Base-by-base conservation (phyloP, 2,797 vertebrate species). In the Perodicticus potto region DNA sequence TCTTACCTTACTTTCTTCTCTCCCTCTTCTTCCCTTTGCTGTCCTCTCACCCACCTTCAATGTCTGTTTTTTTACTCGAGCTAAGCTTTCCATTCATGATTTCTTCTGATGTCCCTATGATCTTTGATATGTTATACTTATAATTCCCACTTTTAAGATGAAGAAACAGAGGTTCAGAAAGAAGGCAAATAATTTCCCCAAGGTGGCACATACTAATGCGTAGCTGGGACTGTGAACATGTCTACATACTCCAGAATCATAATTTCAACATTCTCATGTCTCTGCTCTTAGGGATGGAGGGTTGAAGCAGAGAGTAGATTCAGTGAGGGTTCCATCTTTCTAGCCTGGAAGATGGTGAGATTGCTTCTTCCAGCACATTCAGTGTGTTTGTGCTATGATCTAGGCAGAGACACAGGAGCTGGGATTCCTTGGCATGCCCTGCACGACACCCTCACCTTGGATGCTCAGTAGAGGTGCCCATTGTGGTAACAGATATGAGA, bases 121-220 rank as follows among this genome's bases (percentile, higher is more conserved):
- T 40, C 40, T 67, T 76, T 34, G 43, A 49, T 43, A 59, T 59
- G 40, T 76, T 73, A 22, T 37, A 43, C 72, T 76, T 83, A 29
- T 29, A 40, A 73, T 83, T 59, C n/a, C 67, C 53, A 87, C 61
- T 73, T 85, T 86, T 76, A 85, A 55, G 72, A 23, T 22, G 55
- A 87, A n/a, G 84, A 81, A 65, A 82, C 25, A 82, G 82, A 70
- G n/a, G 25, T 73, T 69, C 27, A 89, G 16, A 94, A 85, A 83
- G 40, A 40, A 67, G 2, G 13, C 29, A 63, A 55, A 29, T 40
- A 57, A 49, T 11, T 34, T 91, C 32, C 25, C 23, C 8, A 29
- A 86, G 19, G 14, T 63, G 37, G 34, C 3, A 40, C 2, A 22
- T 13, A 53, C 72, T 88, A 77, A 27, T 23, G n/a, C 34, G 73